Evolutionary conservation across 30 jellyfish, hydroid and myxozoan species (phyloP).

Genomic region (Sanderia malayensis): DNA sequence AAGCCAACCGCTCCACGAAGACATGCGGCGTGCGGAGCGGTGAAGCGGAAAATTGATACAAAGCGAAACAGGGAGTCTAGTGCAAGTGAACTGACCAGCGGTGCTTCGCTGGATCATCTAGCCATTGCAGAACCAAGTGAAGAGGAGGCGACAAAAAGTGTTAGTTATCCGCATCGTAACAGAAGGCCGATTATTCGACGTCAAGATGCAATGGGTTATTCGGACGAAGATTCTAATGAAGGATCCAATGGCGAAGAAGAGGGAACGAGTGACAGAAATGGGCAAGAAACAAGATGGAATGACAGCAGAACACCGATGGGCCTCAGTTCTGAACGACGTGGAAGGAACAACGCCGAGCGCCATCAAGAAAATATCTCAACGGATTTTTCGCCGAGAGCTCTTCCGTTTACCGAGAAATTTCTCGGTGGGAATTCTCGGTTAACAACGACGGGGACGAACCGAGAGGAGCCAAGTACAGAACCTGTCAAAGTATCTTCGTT

Average conservation of each 20-base stretch:
- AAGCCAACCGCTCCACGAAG: constrained; percentile 17
- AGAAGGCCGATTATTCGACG: constrained; percentile 20
- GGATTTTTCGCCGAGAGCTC: background rate
- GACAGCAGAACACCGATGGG: background rate
- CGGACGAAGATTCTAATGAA: constrained; percentile 12
- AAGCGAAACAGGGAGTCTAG: constrained; percentile 25
- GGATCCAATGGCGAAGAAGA: constrained; percentile 4
- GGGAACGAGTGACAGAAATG: background rate
- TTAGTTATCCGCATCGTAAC: constrained; percentile 1
- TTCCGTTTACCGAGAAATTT: background rate
- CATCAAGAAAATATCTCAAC: background rate
- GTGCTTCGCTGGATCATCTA: constrained; percentile 18
- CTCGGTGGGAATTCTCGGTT: background rate
- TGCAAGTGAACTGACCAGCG: constrained; percentile 26
- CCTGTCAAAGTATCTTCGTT: constrained; percentile 46
- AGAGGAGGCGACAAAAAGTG: background rate
- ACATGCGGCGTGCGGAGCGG: constrained; percentile 34
- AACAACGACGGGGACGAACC: constrained; percentile 10
- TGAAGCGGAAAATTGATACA: constrained; percentile 38
- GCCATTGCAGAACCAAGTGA: constrained; percentile 20
- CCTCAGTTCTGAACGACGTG: background rate
- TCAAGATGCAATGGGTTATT: constrained; percentile 26
- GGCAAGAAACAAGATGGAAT: background rate
- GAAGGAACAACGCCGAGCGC: background rate
- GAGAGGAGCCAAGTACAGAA: background rate